Conservation (phyloP, 2,888 invertebrate species). For the Pyralis farinalis region DNA sequence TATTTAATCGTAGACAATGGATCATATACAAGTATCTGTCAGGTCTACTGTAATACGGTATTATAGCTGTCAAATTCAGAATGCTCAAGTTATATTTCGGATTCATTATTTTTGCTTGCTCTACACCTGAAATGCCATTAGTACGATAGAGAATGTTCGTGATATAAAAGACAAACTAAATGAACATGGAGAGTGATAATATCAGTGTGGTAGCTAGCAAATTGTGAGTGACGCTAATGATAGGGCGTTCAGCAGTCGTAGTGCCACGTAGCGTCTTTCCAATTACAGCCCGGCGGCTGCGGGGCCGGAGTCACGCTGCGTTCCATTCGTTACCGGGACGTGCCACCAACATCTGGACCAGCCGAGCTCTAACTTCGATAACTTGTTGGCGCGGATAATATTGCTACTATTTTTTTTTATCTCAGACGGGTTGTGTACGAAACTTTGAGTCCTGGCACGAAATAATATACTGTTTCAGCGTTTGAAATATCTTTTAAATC, state of each 20-base stretch:
- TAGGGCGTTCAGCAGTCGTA: slow-evolving; percentile 58
- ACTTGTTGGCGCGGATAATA: slow-evolving; percentile 50
- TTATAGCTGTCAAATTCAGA: no score
- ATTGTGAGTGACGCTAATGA: slow-evolving; percentile 79
- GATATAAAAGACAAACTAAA: slow-evolving; percentile 20
- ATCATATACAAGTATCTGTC: no score
- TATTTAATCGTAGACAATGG: no score
- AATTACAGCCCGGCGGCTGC: slow-evolving; percentile 50
- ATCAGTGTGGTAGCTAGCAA: slow-evolving; percentile 38
- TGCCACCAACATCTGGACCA: slow-evolving; percentile 65
- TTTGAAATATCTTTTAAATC: no score
- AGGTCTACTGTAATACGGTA: no score
- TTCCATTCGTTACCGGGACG: slow-evolving; percentile 68
- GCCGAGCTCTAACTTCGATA: slow-evolving; percentile 47
- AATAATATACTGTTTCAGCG: no score
- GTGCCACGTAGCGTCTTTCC: slow-evolving; percentile 59
- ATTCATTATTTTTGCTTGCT: slow-evolving; percentile 9
- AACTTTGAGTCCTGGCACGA: no score
- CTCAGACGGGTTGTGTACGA: slow-evolving; percentile 10
- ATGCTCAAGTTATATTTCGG: no score
- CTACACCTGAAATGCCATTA: slow-evolving; percentile 8
- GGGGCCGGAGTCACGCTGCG: slow-evolving; percentile 62
- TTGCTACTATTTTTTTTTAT: slow-evolving; percentile 31
- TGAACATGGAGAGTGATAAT: slow-evolving; percentile 24
- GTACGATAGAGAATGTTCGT: no score